Percentiles rank a stretch among this genome's conserved stretches.
Evolutionary conservation across 2,797 vertebrate genomes (phyloP).

Genomic region (Trematomus bernacchii): DNA sequence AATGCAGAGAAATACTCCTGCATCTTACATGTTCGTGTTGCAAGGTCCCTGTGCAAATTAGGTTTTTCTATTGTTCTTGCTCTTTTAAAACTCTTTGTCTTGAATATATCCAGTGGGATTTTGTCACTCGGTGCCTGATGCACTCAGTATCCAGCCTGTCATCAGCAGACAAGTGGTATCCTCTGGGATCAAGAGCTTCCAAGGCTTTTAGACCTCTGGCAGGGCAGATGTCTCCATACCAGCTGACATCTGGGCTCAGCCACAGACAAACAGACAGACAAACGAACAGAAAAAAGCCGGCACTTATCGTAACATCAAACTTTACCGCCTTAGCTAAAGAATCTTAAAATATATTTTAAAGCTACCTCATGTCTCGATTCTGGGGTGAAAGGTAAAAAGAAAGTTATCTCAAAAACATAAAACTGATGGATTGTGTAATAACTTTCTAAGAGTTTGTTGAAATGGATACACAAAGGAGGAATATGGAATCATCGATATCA

Average conservation of each 20-base stretch:
- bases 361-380: background rate
- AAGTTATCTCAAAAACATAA: slow-evolving; percentile 28
- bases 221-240: slow-evolving; percentile 69
- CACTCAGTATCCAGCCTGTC: slow-evolving; percentile 62
- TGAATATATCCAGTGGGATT: slow-evolving; percentile 39
- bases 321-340: slow-evolving; percentile 9
- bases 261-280: slow-evolving; percentile 44
- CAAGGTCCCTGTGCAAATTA: background rate
- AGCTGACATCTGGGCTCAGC: slow-evolving; percentile 71
- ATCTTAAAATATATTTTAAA: slow-evolving; percentile 27
- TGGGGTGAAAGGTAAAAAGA: slow-evolving; percentile 19
- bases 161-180: slow-evolving; percentile 69
- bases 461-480: slow-evolving; percentile 13
- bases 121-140: slow-evolving; percentile 53
- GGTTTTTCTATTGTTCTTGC: slow-evolving; percentile 7
- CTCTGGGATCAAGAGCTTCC: slow-evolving; percentile 65
- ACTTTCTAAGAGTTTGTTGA: slow-evolving; percentile 20
- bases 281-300: slow-evolving; percentile 16
- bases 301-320: slow-evolving; percentile 42
- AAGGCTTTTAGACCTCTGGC: slow-evolving; percentile 67
- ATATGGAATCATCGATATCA: slow-evolving; percentile 18
- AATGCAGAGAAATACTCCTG: background rate
- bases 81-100: slow-evolving; percentile 17
- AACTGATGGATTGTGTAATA: slow-evolving; percentile 21
- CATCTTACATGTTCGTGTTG: background rate